Conservation (phyloP, 2,888 invertebrate species). For the Acanthacorydalis orientalis region DNA sequence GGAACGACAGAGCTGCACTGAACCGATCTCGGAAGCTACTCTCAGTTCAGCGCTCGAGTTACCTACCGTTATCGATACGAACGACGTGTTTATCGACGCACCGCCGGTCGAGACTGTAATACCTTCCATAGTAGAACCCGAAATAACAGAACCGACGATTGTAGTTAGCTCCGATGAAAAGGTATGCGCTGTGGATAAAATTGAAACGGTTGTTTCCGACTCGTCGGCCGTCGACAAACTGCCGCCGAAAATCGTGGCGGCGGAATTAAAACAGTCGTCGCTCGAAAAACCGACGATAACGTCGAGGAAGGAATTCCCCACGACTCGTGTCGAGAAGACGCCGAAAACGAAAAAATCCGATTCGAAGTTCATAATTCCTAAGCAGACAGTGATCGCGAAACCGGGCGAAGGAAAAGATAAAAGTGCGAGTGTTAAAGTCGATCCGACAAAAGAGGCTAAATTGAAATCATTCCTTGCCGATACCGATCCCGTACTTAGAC, state of each 20-base stretch:
- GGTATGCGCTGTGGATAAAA: not conserved
- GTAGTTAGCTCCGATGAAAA: no score
- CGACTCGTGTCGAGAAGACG: not conserved
- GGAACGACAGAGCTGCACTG: constrained; percentile 22
- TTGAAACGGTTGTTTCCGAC: constrained; percentile 13
- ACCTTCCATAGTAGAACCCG: constrained; percentile 33
- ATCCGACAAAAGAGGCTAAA: not conserved
- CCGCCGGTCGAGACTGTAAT: constrained; percentile 15
- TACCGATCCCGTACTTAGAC: constrained; percentile 13
- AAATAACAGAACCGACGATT: constrained; percentile 28
- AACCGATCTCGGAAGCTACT: constrained; percentile 16
- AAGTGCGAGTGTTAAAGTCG: not conserved
- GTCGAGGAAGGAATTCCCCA: not conserved
- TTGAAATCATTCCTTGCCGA: constrained; percentile 6
- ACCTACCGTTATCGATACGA: constrained; percentile 16
- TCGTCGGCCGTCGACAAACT: constrained; percentile 17
- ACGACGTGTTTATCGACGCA: constrained; percentile 18
- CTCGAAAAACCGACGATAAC: constrained; percentile 13
- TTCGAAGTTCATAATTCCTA: not conserved
- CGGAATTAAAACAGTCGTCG: constrained; percentile 52
- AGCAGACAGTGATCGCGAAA: not conserved
- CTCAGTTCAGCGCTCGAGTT: constrained; percentile 19
- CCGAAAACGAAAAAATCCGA: not conserved
- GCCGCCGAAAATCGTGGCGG: constrained; percentile 34
- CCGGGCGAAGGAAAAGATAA: not conserved